phyloP scores from a whole-genome alignment of 2,888 invertebrate species.

The Tiphia femorata region DNA sequence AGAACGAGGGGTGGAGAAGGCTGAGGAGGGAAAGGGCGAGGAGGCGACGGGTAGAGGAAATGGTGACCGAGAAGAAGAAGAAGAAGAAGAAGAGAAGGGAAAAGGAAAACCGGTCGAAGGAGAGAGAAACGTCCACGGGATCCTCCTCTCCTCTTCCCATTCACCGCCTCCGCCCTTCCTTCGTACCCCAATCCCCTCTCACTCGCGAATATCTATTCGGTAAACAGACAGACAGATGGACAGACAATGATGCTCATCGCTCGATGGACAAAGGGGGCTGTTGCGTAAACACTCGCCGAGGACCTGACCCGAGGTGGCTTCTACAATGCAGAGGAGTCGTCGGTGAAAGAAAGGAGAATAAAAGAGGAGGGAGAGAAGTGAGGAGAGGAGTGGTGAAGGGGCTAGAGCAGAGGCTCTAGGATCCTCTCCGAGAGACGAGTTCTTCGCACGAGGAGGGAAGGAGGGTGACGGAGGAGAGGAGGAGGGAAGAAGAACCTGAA shows the following conservation, averaged over 20 bases:
- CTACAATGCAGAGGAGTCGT: constrained; percentile 32
- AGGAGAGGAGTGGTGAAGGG: constrained; percentile 8
- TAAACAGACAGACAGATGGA: constrained; percentile 62
- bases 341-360: constrained; percentile 13
- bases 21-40: neutral
- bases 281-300: constrained; percentile 68
- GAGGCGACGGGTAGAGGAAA: neutral
- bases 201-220: constrained; percentile 56
- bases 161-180: constrained; percentile 11
- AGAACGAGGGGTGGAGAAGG: constrained; percentile 20
- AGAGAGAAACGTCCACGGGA: constrained; percentile 6
- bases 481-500: constrained; percentile 10
- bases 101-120: neutral
- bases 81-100: neutral
- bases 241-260: constrained; percentile 68
- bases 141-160: constrained; percentile 1
- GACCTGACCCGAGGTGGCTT: constrained; percentile 37
- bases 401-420: too few relatives aligned
- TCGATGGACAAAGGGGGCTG: constrained; percentile 68
- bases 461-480: constrained; percentile 1
- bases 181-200: neutral
- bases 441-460: too few relatives aligned
- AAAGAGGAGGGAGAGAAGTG: neutral
- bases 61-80: neutral
- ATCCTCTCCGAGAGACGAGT: too few relatives aligned